A percentile compares a stretch with the other conserved stretches of the same genome.
Conservation (phyloP, 2,888 invertebrate species). For the Pseudococcus viburni region DNA sequence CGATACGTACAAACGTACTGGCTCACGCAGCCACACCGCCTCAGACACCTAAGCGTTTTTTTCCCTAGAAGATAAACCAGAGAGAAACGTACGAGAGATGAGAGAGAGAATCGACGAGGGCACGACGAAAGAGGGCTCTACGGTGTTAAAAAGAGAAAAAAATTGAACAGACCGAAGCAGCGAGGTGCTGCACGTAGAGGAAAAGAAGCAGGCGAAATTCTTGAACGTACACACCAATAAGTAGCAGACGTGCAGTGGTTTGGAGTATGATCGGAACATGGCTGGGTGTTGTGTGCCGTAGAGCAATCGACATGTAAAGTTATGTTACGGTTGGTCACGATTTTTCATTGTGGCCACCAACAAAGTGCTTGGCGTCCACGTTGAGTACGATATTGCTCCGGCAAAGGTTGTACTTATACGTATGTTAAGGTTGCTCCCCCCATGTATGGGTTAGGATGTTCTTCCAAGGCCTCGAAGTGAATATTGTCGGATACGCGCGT, state of each 20-base stretch:
- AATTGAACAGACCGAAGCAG: neutral
- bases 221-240: constrained; percentile 64
- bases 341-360: constrained; percentile 63
- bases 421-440: no score
- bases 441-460: neutral
- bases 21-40: neutral
- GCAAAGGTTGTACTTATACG: neutral
- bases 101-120: neutral
- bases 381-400: constrained; percentile 35
- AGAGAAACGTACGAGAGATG: neutral
- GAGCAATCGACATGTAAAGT: constrained; percentile 67
- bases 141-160: neutral
- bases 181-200: neutral
- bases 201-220: constrained; percentile 52
- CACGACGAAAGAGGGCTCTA: neutral
- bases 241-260: constrained; percentile 65
- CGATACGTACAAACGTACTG: neutral
- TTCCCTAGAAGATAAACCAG: neutral
- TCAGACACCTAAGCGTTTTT: constrained; percentile 7
- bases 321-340: constrained; percentile 66
- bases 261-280: constrained; percentile 62
- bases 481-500: neutral
- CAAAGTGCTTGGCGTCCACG: constrained; percentile 65
- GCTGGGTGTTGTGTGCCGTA: constrained; percentile 43
- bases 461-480: neutral